These are phyloP conservation scores for Latheticus oryzae DNA, from an alignment of 2,888 invertebrate genomes.

Conservation along the genomic window DNA sequence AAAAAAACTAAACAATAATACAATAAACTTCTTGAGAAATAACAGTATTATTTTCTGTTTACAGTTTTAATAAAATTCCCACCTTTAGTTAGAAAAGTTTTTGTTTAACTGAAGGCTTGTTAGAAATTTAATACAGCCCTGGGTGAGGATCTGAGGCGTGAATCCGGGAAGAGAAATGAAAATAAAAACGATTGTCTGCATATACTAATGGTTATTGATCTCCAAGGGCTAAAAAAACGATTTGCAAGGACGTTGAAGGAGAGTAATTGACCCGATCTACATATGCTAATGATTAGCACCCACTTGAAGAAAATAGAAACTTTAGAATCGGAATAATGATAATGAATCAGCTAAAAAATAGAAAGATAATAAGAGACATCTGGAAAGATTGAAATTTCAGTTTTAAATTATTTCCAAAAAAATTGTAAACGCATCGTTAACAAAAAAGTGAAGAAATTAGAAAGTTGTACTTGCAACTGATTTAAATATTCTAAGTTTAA, in stretches of 20 bases:
- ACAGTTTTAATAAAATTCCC: too few species aligned
- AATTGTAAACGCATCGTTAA: too few species aligned
- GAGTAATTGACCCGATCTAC: constrained; percentile 23
- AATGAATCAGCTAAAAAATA: too few species aligned
- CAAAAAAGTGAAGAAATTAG: too few species aligned
- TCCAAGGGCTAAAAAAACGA: constrained; percentile 11
- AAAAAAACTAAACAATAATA: too few species aligned
- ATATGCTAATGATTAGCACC: constrained; percentile 9
- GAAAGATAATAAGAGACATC: constrained; percentile 11
- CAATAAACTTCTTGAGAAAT: not conserved
- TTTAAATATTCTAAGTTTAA: too few species aligned
- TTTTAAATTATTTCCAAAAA: not conserved
- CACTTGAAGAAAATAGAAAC: constrained; percentile 13
- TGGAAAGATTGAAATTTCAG: constrained; percentile 2
- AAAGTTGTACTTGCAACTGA: too few species aligned
- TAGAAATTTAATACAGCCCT: too few species aligned
- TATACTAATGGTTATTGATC: constrained; percentile 19
- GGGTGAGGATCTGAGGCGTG: constrained; percentile 46
- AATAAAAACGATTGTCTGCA: constrained; percentile 23
- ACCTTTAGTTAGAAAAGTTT: too few species aligned
- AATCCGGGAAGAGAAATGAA: constrained; percentile 44
- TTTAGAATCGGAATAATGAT: not conserved
- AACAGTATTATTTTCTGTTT: too few species aligned
- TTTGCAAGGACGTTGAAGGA: constrained; percentile 25
- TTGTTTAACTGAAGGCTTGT: too few species aligned